Evolutionary conservation across 2,113 vertebrate species (phyloP), one percentile per base, ranked within the genome.

Genomic region (Chionis minor): DNA sequence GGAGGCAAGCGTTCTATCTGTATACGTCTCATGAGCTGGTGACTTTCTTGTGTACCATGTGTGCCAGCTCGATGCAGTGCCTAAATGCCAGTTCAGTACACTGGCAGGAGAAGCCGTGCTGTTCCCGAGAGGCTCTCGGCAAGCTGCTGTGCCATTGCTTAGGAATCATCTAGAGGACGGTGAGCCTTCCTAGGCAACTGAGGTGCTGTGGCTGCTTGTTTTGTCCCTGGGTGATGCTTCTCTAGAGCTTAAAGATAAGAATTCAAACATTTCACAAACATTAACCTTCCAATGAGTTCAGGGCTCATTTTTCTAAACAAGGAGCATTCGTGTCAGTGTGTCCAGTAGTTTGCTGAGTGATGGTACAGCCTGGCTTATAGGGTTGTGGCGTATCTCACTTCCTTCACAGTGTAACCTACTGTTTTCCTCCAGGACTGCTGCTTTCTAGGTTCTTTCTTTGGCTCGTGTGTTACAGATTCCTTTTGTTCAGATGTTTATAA

Each of bases 21-120:
- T 23, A 0, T 22, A 5, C 49, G 38, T 49, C 45, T 72, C 35
- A 11, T 38, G 47, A 88, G 23, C 63, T 62, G 65, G 20, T 72
- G 63, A 47, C 47, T 71, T 42, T 56, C 35, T 22, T 33, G 35
- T 0, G 2, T 72, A 22, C 56, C 0, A 0, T 32, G 21, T 52
- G 1, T 73, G 51, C 20, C 33, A 72, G 9, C 30, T 89, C 0
- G 0, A 19, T 63, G 16, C 61, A 65, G 52, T 16, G 58, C 24
- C 32, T 81, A 49, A 69, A n/a, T 79, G 26, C 58, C n/a, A 12
- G 59, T 56, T 20, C 14, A 20, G 0, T 30, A 17, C 24, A 2
- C 9, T 47, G 49, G 49, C 30, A 42, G 22, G 51, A 63, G 30
- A 30, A 70, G 45, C 52, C 7, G 4, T 23, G 2, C 35, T 56